Base-by-base conservation (phyloP, 2,888 invertebrate genomes). In the Xestia ashworthii region DNA sequence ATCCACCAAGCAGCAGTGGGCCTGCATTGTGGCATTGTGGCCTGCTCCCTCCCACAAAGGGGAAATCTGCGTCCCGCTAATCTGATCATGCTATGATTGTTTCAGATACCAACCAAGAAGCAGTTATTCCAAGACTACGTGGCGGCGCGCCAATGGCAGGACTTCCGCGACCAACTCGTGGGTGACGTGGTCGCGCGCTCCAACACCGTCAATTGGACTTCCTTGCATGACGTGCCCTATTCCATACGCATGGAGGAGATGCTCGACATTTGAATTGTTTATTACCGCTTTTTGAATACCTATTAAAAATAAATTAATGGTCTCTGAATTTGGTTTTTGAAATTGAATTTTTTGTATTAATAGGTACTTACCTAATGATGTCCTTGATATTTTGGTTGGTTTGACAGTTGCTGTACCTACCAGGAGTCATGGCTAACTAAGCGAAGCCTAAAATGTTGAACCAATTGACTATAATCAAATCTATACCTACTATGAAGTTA, bases 151-250 rank as follows among this genome's bases (percentile, higher is more conserved):
- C 97, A 97, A 77, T 98, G 98, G 97, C 92, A 94, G 65, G 95
- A 95, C 58, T 97, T 97, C 87, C 97, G 97, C 69, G 95, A 97
- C 22, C 93, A 95, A 77, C 89, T 97, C 66, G 95, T 97, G 0
- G 89, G 94, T 9, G 96, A 97, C 71, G 94, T 97, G 32, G 90
- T 97, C 22, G 93, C 93, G 4, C 93, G 96, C 22, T 95, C 95
- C 76, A 95, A 95, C 70, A 93, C 96, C 25, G 95, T 95, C 74
- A 97, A 97, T 90, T 96, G 94, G 90, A 97, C 97, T 14, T 97
- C 97, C 0, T 93, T 97, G 14, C 97, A 97, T 76, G 97, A 98
- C 73, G 97, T 98, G 22, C 98, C 98, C 0, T 98, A 97, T 89
- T 97, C 97, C 53, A 97, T 97, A 78, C 95, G 97, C 41, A 97